Percentiles rank a stretch among this genome's conserved stretches.
Evolutionary conservation across 1,140 invertebrate genomes (phyloP).

Genomic region (Argopecten irradians): DNA sequence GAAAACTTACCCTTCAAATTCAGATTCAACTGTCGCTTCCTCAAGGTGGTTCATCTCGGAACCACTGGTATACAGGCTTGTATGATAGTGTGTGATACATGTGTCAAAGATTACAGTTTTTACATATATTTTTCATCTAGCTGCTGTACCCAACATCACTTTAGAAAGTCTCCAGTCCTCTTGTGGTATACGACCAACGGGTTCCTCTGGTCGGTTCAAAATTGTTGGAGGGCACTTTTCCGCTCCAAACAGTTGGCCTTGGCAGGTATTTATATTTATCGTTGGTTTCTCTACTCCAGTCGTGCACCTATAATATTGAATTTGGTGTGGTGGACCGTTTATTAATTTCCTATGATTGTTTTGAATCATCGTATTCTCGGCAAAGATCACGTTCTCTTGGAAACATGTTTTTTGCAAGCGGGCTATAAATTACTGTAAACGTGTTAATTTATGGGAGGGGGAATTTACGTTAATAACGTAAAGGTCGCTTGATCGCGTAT

Average conservation of each 20-base stretch:
- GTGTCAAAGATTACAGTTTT: background rate
- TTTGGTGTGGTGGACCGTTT: too few species aligned
- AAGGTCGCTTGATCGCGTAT: too few species aligned
- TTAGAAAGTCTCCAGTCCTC: conserved; percentile 31
- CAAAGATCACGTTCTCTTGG: too few species aligned
- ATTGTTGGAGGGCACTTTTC: conserved; percentile 92
- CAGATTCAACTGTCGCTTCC: background rate
- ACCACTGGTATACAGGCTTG: background rate
- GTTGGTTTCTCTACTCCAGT: background rate
- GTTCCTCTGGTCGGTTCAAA: conserved; percentile 67
- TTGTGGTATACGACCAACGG: conserved; percentile 61
- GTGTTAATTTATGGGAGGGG: too few species aligned
- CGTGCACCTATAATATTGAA: too few species aligned
- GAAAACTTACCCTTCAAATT: background rate
- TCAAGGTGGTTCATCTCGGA: background rate
- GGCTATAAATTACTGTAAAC: too few species aligned
- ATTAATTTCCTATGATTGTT: too few species aligned
- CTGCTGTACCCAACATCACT: background rate
- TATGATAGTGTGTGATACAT: background rate
- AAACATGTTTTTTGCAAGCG: too few species aligned
- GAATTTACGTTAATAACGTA: too few species aligned
- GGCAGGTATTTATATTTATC: conserved; percentile 79
- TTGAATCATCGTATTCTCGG: too few species aligned
- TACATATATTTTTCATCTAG: background rate
- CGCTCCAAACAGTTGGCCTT: conserved; percentile 90